phyloP scores from a whole-genome alignment of 1,140 invertebrate genomes.

The Thrips palmi region DNA sequence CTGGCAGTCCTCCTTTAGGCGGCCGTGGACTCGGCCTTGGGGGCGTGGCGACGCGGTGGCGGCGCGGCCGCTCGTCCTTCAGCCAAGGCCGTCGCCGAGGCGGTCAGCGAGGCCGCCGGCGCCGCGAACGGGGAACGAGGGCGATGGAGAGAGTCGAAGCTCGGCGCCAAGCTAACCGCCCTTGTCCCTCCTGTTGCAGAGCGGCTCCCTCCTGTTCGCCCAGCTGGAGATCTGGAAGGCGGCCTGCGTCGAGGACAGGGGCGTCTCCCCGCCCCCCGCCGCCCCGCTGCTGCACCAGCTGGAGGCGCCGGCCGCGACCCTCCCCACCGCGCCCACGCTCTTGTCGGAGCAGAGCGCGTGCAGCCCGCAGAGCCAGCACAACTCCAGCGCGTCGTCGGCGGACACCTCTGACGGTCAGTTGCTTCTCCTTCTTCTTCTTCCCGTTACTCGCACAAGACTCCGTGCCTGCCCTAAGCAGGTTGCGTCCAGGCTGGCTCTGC shows the following conservation, averaged over 20 bases:
- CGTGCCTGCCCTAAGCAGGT: slow-evolving; percentile 20
- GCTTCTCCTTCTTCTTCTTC: not conserved
- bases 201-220: slow-evolving; percentile 66
- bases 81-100: too few species aligned
- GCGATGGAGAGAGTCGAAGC: too few species aligned
- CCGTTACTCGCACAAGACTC: slow-evolving; percentile 20
- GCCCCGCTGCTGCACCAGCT: slow-evolving; percentile 18
- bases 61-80: too few species aligned
- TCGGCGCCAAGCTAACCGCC: too few species aligned
- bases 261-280: slow-evolving; percentile 18
- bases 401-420: slow-evolving; percentile 39
- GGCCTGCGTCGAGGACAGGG: slow-evolving; percentile 29
- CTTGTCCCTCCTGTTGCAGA: slow-evolving; percentile 28
- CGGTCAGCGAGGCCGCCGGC: too few species aligned
- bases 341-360: slow-evolving; percentile 12
- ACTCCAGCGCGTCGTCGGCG: slow-evolving; percentile 24
- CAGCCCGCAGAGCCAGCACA: slow-evolving; percentile 17
- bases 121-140: too few species aligned
- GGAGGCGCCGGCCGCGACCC: not conserved
- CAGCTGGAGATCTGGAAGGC: slow-evolving; percentile 87
- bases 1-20: too few species aligned
- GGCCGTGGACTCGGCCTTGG: too few species aligned
- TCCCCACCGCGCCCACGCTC: slow-evolving; percentile 1
- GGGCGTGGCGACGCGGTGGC: too few species aligned
- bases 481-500: too few species aligned